phyloP scores from a whole-genome alignment of 2,888 invertebrate species.

The Limnephilus marmoratus region DNA sequence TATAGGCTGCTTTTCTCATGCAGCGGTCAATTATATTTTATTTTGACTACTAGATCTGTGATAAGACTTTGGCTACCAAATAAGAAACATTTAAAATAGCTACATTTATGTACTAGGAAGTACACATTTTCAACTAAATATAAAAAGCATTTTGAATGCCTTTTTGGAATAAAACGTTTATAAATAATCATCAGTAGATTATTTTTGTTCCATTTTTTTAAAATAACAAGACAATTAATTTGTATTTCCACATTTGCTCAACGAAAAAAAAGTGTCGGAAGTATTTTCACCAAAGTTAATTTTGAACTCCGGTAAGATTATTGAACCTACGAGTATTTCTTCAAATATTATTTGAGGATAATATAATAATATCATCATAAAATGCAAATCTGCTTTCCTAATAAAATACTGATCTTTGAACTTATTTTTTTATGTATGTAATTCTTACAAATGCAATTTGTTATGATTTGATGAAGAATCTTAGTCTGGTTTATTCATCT shows the following conservation, averaged over 20 bases:
- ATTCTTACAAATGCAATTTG: background rate
- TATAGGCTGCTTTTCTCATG: conserved; percentile 35
- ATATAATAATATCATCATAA: background rate
- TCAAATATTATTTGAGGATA: background rate
- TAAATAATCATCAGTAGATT: background rate
- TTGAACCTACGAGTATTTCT: background rate
- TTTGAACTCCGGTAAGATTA: background rate
- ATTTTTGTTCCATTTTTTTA: background rate
- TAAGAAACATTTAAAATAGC: conserved; percentile 20
- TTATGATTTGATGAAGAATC: background rate
- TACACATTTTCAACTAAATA: background rate
- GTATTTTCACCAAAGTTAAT: no score
- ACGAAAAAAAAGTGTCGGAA: no score
- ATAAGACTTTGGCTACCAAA: conserved; percentile 38
- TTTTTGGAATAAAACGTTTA: conserved; percentile 4
- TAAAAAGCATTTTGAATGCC: conserved; percentile 29
- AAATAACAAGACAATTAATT: no score
- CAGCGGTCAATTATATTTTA: conserved; percentile 45
- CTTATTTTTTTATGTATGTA: background rate
- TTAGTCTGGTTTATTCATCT: background rate
- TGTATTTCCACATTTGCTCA: no score
- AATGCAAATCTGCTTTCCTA: background rate
- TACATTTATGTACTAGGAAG: background rate
- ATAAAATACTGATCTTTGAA: background rate
- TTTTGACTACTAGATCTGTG: conserved; percentile 47